Percentiles rank a stretch among this genome's conserved stretches.
phyloP scores from a whole-genome alignment of 2,797 vertebrate genomes.

The Galaxias olidus region DNA sequence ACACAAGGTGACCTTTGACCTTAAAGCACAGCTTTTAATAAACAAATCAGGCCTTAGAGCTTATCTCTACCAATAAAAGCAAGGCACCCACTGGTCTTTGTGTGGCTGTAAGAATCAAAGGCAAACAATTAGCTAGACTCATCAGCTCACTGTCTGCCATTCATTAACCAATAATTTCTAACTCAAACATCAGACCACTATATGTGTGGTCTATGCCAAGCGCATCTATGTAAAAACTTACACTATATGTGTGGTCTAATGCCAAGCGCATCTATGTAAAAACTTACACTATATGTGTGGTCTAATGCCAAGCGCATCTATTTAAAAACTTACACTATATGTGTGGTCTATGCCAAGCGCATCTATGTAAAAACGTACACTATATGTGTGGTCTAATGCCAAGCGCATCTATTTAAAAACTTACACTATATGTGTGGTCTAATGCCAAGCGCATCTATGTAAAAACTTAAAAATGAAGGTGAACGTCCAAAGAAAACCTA shows the following conservation, averaged over 20 bases:
- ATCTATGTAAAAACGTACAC: background rate
- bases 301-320: background rate
- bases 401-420: background rate
- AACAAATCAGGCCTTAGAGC: conserved; percentile 60
- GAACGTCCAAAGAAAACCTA: too few relatives aligned
- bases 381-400: background rate
- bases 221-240: background rate
- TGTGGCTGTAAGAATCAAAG: conserved; percentile 59
- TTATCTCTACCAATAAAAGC: conserved; percentile 62
- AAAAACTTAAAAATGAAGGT: background rate
- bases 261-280: background rate
- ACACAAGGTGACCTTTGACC: conserved; percentile 62
- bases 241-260: background rate
- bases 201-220: background rate
- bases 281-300: background rate
- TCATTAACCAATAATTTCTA: conserved; percentile 44
- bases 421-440: background rate
- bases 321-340: background rate
- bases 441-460: background rate
- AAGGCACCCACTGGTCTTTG: conserved; percentile 45
- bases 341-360: background rate
- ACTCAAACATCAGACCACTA: too few relatives aligned
- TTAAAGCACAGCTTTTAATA: conserved; percentile 58
- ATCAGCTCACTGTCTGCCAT: conserved; percentile 40
- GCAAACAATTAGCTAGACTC: conserved; percentile 63